Conservation (phyloP, 2,797 vertebrate species). For the Liasis olivaceus region DNA sequence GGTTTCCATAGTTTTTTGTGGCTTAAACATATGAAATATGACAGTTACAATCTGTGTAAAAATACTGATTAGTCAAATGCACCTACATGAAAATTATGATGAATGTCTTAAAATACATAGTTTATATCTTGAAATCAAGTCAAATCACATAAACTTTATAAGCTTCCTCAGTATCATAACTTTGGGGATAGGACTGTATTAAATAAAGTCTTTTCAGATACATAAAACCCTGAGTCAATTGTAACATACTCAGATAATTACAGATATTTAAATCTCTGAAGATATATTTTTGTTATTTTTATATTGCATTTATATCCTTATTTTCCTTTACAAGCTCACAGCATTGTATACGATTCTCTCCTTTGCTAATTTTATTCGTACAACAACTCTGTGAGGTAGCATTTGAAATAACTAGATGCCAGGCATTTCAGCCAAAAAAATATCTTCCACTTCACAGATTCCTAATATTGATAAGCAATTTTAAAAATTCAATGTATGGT, state of each 20-base stretch:
- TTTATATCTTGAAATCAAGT: background rate
- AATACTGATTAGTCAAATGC: background rate
- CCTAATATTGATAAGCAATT: background rate
- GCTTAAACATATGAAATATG: background rate
- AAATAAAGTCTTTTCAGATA: background rate
- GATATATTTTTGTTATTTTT: background rate
- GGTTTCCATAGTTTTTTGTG: background rate
- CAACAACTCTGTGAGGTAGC: background rate
- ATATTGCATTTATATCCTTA: background rate
- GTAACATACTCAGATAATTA: background rate
- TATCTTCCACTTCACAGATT: background rate
- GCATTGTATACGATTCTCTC: background rate
- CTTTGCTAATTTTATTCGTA: background rate
- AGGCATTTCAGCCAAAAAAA: background rate
- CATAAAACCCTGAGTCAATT: background rate
- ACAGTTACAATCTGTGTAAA: background rate
- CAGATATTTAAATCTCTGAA: background rate
- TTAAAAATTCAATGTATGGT: background rate
- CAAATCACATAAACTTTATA: background rate
- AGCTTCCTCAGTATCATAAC: background rate
- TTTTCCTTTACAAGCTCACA: background rate
- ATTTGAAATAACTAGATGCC: background rate
- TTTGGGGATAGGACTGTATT: no score
- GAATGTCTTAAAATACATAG: background rate
- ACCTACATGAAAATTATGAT: background rate